Percentiles rank a stretch among this genome's conserved stretches.
These are phyloP conservation scores for Ivindomyrus marchei DNA, from an alignment of 2,113 vertebrate genomes.

Conservation along the genomic window DNA sequence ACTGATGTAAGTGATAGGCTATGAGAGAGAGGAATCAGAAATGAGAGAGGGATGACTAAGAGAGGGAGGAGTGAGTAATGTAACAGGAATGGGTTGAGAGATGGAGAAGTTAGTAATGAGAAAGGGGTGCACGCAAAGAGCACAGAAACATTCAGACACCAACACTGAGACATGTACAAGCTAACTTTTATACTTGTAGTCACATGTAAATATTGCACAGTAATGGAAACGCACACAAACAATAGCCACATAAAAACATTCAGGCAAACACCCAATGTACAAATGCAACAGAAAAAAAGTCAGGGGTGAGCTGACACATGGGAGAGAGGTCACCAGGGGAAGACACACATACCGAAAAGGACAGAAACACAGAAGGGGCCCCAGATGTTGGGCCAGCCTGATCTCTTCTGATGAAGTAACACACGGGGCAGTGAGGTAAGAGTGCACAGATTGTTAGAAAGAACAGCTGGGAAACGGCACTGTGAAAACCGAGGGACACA, in stretches of 20 bases:
- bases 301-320: not conserved
- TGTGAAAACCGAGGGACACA: not conserved
- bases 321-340: not conserved
- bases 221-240: not conserved
- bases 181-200: slow-evolving; percentile 41
- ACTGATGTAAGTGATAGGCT: not conserved
- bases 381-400: not conserved
- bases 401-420: not conserved
- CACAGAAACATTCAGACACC: slow-evolving; percentile 21
- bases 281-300: not conserved
- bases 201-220: slow-evolving; percentile 37
- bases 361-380: not conserved
- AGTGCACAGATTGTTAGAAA: not conserved
- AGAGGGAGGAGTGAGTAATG: too few species aligned
- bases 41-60: not conserved
- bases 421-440: not conserved
- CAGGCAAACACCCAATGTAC: not conserved
- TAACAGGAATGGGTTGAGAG: not conserved
- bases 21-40: not conserved
- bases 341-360: not conserved
- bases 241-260: slow-evolving; percentile 43
- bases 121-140: not conserved
- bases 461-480: not conserved
- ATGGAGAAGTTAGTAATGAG: not conserved
- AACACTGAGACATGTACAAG: slow-evolving; percentile 18